A percentile compares a stretch with the other conserved stretches of the same genome.
Evolutionary conservation across 2,113 vertebrate genomes (phyloP).

Genomic region (Dicrurus megarhynchus): DNA sequence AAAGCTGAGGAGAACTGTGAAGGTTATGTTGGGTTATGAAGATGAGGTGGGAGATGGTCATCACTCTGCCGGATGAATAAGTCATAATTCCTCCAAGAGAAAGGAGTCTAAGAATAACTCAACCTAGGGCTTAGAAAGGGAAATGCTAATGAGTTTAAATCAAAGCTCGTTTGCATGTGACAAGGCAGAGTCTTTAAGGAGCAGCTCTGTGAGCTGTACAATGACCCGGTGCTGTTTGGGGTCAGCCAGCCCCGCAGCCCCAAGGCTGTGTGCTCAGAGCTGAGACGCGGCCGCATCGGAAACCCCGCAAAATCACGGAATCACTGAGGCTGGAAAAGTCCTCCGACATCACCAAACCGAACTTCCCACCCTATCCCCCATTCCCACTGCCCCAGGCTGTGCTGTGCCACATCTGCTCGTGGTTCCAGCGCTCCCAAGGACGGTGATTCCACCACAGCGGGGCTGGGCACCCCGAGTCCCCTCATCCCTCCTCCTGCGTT

Average conservation of each 20-base stretch:
- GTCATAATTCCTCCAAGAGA: not conserved
- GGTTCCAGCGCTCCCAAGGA: not conserved
- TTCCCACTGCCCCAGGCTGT: not conserved
- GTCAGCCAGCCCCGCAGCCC: not conserved
- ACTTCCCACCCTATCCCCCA: too few relatives aligned
- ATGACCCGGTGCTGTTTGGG: not conserved
- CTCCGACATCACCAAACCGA: fast-evolving
- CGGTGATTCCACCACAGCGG: not conserved
- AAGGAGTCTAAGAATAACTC: slow-evolving; percentile 28
- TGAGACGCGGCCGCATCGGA: fast-evolving
- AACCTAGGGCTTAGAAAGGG: not conserved
- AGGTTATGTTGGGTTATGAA: not conserved
- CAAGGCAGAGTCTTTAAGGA: not conserved
- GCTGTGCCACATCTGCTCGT: not conserved
- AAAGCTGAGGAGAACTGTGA: not conserved
- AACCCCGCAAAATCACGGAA: fast-evolving
- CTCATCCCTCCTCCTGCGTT: not conserved
- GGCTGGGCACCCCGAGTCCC: not conserved
- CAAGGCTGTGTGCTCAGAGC: not conserved
- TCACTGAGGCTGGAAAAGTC: not conserved
- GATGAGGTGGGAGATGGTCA: not conserved
- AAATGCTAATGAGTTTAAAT: slow-evolving; percentile 14
- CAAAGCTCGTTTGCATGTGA: slow-evolving; percentile 36
- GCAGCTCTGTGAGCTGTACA: not conserved
- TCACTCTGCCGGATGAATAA: not conserved